Evolutionary conservation across 2,888 invertebrate species (phyloP).

Genomic region (Synergus japonicus): DNA sequence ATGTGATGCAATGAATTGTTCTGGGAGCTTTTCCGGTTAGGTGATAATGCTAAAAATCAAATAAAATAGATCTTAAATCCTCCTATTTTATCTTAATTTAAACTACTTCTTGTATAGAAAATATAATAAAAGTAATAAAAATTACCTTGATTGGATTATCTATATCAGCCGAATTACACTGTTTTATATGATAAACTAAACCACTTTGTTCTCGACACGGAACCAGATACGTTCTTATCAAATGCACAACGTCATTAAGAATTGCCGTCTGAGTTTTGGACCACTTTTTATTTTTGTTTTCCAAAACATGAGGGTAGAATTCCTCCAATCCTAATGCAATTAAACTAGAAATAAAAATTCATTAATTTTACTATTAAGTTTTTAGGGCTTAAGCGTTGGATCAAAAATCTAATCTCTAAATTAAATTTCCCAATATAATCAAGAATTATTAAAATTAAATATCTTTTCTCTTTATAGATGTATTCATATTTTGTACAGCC

Average conservation of each 20-base stretch:
- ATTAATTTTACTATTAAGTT: background rate
- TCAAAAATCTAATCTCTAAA: no score
- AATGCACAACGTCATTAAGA: constrained; percentile 74
- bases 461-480: no score
- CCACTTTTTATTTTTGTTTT: constrained; percentile 69
- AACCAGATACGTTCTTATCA: constrained; percentile 79
- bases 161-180: constrained; percentile 60
- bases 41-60: constrained; percentile 78
- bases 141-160: constrained; percentile 79
- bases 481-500: no score
- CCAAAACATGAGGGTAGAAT: constrained; percentile 80
- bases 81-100: no score
- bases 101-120: no score
- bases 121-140: background rate
- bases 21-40: constrained; percentile 78
- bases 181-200: constrained; percentile 70
- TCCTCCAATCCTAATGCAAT: constrained; percentile 87
- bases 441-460: no score
- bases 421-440: no score
- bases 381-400: background rate
- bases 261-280: constrained; percentile 62
- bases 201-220: constrained; percentile 70
- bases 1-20: constrained; percentile 78
- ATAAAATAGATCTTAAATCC: no score
- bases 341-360: constrained; percentile 79